Conservation (phyloP, 2,797 vertebrate genomes). For the Pangasius mekongensis region DNA sequence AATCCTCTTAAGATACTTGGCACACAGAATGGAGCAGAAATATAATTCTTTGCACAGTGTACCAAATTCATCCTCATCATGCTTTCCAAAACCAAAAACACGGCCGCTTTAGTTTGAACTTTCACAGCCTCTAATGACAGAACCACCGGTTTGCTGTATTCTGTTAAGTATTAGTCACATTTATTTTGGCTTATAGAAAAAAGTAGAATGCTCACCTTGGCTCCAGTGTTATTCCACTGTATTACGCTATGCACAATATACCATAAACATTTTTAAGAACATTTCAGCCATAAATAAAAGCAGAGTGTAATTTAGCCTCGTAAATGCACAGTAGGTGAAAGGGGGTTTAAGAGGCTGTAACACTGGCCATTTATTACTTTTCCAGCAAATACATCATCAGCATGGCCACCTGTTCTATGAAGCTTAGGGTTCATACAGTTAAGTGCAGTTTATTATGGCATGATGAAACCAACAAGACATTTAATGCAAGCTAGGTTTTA, state of each 20-base stretch:
- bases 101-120: slow-evolving; percentile 19
- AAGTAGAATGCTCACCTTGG: background rate
- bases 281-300: slow-evolving; percentile 22
- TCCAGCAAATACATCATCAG: slow-evolving; percentile 65
- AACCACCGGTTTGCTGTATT: slow-evolving; percentile 22
- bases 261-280: slow-evolving; percentile 22
- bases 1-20: slow-evolving; percentile 55
- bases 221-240: slow-evolving; percentile 14
- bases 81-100: slow-evolving; percentile 25
- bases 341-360: slow-evolving; percentile 14
- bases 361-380: slow-evolving; percentile 60
- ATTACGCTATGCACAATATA: slow-evolving; percentile 7
- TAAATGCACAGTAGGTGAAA: slow-evolving; percentile 20
- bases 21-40: slow-evolving; percentile 23
- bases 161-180: slow-evolving; percentile 28
- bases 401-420: slow-evolving; percentile 62
- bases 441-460: slow-evolving; percentile 10
- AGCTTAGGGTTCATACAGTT: background rate
- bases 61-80: slow-evolving; percentile 24
- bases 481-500: slow-evolving; percentile 4
- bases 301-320: slow-evolving; percentile 9
- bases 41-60: slow-evolving; percentile 25
- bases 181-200: slow-evolving; percentile 22
- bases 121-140: slow-evolving; percentile 25
- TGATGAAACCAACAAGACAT: background rate